Base-by-base conservation (phyloP, 30 jellyfish, hydroid and myxozoan genomes). In the Nemopilema nomurai region DNA sequence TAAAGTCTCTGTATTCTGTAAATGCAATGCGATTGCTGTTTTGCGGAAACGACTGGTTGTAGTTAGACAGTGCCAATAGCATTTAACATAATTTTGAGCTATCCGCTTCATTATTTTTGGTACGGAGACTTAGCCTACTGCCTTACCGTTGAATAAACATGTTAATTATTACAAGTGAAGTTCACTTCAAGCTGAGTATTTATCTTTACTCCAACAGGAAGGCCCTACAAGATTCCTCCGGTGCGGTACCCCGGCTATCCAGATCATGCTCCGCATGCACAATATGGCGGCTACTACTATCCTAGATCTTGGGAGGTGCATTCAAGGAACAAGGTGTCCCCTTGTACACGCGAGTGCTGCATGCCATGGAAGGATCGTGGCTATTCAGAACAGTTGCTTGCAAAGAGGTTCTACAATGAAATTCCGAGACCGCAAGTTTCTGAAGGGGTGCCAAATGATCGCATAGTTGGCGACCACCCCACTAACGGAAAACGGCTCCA, bases 291-390 rank as follows among this genome's bases (percentile, higher is more conserved):
- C 75, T 50, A 65, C 53, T 80, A 80, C 71, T 79, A 33, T 4
- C 73, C 81, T 28, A 57, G 81, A 16, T 4, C 81, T 16, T 67
- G 89, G 81, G 89, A 80, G 21, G 30, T 25, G 32, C 79, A 78
- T 8, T 80, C 62, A 21, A 33, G 53, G 17, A 67, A 25, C 30
- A 66, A 71, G 51, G 16, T 65, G n/a, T 80, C 89, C 16, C 89
- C 89, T 4, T 66, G 89, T 51, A 80, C 80, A n/a, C 80, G 75
- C 19, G 89, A 80, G 74, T 80, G 89, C 32, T 80, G 89, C 89
- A 18, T 65, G 73, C 89, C 89, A 19, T 31, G 82, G 81, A 80
- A 67, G n/a, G 81, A 80, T 19, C 81, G 81, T 1, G 49, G 22
- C n/a, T 20, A 27, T 21, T 57, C 74, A 18, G 89, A 80, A 33